Evolutionary conservation across 1,140 invertebrate species (phyloP).

Genomic region (Plutomurus gul): DNA sequence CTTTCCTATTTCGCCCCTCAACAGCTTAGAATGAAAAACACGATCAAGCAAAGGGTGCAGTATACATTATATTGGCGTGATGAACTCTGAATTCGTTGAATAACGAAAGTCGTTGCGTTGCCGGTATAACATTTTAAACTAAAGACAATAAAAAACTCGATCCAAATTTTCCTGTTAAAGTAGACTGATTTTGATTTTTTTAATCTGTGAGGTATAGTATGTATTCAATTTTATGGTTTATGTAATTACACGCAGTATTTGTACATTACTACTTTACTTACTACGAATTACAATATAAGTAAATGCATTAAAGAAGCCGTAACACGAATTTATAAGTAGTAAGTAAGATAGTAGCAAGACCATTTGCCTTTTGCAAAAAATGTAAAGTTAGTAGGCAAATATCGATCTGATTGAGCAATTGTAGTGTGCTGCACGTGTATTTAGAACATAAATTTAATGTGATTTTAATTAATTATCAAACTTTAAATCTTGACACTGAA

Average conservation of each 20-base stretch:
- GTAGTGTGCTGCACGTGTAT: background rate
- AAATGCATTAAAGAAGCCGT: background rate
- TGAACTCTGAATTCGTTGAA: too few relatives aligned
- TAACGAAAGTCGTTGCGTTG: background rate
- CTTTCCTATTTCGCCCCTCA: too few relatives aligned
- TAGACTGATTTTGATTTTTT: conserved; percentile 27
- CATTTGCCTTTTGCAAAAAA: too few relatives aligned
- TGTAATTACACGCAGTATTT: background rate
- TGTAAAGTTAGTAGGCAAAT: too few relatives aligned
- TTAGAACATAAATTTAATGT: conserved; percentile 3
- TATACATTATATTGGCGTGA: too few relatives aligned
- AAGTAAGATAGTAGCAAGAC: background rate
- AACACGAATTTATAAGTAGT: background rate
- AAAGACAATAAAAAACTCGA: conserved; percentile 23
- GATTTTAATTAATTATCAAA: conserved; percentile 14
- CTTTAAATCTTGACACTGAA: conserved; percentile 7
- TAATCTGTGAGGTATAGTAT: conserved; percentile 13
- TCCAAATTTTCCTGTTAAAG: conserved; percentile 20
- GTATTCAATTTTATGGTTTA: background rate
- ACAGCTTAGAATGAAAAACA: too few relatives aligned
- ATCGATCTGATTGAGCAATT: too few relatives aligned
- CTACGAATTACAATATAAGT: background rate
- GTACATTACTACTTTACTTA: background rate
- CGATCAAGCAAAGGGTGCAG: too few relatives aligned
- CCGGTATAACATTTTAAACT: background rate